Evolutionary conservation across 2,888 invertebrate genomes (phyloP), one percentile per base, ranked within the genome.

Genomic region (Acrobeloides nanus): DNA sequence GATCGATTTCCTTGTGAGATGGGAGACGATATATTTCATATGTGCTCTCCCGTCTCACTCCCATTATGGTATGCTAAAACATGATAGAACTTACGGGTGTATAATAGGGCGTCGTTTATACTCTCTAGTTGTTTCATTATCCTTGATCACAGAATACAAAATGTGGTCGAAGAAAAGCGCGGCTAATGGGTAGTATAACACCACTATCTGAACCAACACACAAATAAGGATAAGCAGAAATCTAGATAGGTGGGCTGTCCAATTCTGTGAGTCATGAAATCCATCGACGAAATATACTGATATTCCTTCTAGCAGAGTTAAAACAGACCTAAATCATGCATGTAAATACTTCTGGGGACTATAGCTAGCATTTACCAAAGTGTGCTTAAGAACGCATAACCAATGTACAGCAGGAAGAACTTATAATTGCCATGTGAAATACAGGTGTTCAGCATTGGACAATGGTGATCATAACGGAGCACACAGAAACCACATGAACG

Each of bases 51-150:
- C n/a, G n/a, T n/a, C n/a, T n/a, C n/a, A n/a, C n/a, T n/a, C n/a
- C n/a, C n/a, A n/a, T n/a, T n/a, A n/a, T n/a, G n/a, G n/a, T n/a
- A n/a, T n/a, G n/a, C n/a, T n/a, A n/a, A n/a, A n/a, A n/a, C n/a
- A n/a, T n/a, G n/a, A n/a, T n/a, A n/a, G n/a, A 20, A 44, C 56
- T n/a, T 17, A 60, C 58, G 51, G n/a, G n/a, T n/a, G 41, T 20
- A 65, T 44, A 25, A 61, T 52, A 2, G 65, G 62, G 10, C 55
- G 53, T 37, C 66, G 66, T 21, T 64, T 64, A 45, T 67, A 64
- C 35, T 67, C 67, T 20, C 64, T 63, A 10, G 67, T 67, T 15
- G 66, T 66, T 37, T 66, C 66, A 34, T 66, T 66, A 37, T 57
- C 38, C 10, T 48, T 39, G 10, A 66, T 50, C 32, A 66, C 48